Evolutionary conservation across 2,888 invertebrate species (phyloP), one percentile per base, ranked within the genome.

Genomic region (Noctua fimbriata): DNA sequence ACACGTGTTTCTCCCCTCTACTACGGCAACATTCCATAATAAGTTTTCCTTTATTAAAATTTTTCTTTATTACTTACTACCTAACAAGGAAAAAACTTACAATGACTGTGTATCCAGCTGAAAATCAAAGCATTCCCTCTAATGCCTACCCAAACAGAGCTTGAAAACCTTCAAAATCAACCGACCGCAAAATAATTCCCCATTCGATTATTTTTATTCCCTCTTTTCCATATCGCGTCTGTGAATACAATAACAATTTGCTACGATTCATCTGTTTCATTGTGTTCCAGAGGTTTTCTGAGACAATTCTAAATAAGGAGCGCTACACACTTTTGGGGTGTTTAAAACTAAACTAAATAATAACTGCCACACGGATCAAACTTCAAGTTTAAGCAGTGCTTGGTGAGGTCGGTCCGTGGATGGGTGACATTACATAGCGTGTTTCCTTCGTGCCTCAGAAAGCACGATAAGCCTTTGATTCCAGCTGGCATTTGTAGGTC

Each of bases 201-300:
- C 2, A 73, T 87, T 82, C 82, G 85, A 84, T 87, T 89, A 87
- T 84, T 89, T 87, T 89, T 80, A 82, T 87, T 80, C 78, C 73
- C 74, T 58, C 77, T 73, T 87, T 89, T 75, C 81, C 69, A 71
- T 83, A 81, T 73, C 60, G 73, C 49, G 49, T 75, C 81, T 77
- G 72, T 78, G 84, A 78, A 79, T 84, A 84, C 84, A 89, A 87
- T 89, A 87, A 89, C 85, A 79, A 87, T 87, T 83, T 78, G 70
- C 76, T 81, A 69, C 83, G 78, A 88, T 79, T 77, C 82, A 76
- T 81, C 77, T 79, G 81, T 69, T 79, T 84, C 81, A 74, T 79
- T 74, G 75, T 75, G 76, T 79, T 83, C 52, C 71, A 28, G 44
- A 75, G 84, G 78, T 74, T 85, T 55, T 49, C 69, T 52, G 16